Evolutionary conservation across 2,797 vertebrate species (phyloP).

Genomic region (Muscicapa comitata): DNA sequence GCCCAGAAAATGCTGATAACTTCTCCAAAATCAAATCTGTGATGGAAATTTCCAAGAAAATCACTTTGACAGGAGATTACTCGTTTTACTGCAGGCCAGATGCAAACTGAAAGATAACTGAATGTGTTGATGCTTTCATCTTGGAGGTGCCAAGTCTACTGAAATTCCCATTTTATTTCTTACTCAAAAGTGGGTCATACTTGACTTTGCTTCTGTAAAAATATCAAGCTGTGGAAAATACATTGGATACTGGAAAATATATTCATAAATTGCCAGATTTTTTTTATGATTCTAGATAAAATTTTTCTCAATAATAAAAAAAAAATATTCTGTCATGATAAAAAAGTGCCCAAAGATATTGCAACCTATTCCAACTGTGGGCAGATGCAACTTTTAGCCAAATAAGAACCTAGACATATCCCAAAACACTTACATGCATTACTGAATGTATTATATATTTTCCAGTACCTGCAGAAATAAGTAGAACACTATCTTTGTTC

Average conservation of each 20-base stretch:
- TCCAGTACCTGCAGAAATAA: not conserved
- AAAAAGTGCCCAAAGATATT: not conserved
- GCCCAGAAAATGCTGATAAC: not conserved
- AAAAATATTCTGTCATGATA: not conserved
- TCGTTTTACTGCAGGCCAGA: not conserved
- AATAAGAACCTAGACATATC: not conserved
- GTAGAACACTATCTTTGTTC: not conserved
- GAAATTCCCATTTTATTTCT: not conserved
- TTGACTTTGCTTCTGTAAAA: not conserved
- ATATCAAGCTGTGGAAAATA: not conserved
- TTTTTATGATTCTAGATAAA: not conserved
- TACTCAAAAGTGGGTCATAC: not conserved
- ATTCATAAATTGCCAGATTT: not conserved
- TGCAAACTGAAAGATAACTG: not conserved
- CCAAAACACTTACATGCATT: not conserved
- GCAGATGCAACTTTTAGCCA: not conserved
- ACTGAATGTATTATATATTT: not conserved
- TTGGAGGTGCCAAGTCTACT: not conserved
- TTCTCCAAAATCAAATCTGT: not conserved
- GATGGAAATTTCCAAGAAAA: constrained; percentile 13
- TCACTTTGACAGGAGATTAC: not conserved
- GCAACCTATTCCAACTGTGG: not conserved
- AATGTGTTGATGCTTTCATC: not conserved
- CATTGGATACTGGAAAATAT: not conserved
- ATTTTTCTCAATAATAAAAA: not conserved